Percentiles rank a stretch among this genome's conserved stretches.
These are phyloP conservation scores for Drosophila tristis DNA, from an alignment of 1,140 invertebrate genomes.

Conservation along the genomic window DNA sequence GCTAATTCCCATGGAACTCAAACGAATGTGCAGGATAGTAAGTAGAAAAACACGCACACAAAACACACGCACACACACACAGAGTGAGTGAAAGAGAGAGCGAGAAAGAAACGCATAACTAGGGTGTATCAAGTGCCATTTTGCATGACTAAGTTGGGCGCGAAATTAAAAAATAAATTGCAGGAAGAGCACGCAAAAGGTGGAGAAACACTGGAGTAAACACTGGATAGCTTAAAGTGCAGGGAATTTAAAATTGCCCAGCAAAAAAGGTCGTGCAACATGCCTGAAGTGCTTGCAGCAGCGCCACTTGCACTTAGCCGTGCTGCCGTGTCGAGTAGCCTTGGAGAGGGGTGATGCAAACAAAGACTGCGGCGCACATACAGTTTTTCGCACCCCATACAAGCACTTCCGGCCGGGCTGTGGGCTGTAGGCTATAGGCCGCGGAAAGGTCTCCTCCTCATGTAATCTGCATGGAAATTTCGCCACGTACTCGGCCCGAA, in stretches of 20 bases:
- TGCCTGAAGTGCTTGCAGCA: neutral
- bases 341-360: neutral
- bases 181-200: conserved; percentile 52
- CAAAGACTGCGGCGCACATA: conserved; percentile 5
- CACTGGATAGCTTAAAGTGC: conserved; percentile 63
- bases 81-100: neutral
- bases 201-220: conserved; percentile 1
- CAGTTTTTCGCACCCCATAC: conserved; percentile 30
- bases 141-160: conserved; percentile 70
- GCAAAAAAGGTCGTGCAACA: conserved; percentile 24
- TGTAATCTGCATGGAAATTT: conserved; percentile 35
- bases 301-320: neutral
- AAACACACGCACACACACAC: conserved; percentile 10
- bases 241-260: conserved; percentile 62
- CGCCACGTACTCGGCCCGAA: conserved; percentile 8
- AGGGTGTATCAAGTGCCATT: conserved; percentile 75
- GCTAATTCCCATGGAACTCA: conserved; percentile 73
- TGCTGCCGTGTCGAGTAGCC: too few relatives aligned
- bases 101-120: conserved; percentile 30
- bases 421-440: conserved; percentile 18
- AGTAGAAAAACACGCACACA: conserved; percentile 21
- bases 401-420: conserved; percentile 21
- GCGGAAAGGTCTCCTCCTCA: conserved; percentile 9
- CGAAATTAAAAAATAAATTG: conserved; percentile 75
- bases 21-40: conserved; percentile 50